A percentile compares a stretch with the other conserved stretches of the same genome.
These are phyloP conservation scores for Ptychadena robeensis DNA, from an alignment of 2,797 vertebrate genomes.

Conservation along the genomic window DNA sequence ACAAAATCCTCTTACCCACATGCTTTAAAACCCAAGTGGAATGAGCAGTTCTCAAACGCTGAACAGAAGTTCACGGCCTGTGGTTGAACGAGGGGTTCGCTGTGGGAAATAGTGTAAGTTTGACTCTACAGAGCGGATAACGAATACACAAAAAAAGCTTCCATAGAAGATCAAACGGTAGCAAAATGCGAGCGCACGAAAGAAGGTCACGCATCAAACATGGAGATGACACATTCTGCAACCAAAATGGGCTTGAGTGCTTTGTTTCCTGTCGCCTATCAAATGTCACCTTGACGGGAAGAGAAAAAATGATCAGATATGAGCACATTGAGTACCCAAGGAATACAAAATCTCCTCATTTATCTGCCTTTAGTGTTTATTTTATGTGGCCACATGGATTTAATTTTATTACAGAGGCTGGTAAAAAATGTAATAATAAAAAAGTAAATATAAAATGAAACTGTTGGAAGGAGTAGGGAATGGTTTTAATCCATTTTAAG, in stretches of 20 bases:
- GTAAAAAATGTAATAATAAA: too few relatives aligned
- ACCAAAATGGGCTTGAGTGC: neutral
- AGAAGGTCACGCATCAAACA: neutral
- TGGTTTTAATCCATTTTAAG: too few relatives aligned
- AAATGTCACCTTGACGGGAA: neutral
- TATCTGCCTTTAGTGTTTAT: too few relatives aligned
- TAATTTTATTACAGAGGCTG: too few relatives aligned
- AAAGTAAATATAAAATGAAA: too few relatives aligned
- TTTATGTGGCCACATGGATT: too few relatives aligned
- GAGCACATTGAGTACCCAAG: too few relatives aligned
- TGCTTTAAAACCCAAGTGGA: neutral
- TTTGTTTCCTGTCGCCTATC: neutral
- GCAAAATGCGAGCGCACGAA: neutral
- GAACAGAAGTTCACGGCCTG: neutral
- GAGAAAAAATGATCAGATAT: neutral
- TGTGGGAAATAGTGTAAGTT: neutral
- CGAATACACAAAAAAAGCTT: neutral
- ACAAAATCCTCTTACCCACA: neutral
- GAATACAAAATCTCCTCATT: too few relatives aligned
- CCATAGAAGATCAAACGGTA: neutral
- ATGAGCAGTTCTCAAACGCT: neutral
- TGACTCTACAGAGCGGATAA: neutral
- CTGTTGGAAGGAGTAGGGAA: too few relatives aligned
- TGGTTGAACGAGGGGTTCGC: neutral
- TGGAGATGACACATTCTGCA: conserved; percentile 5